Evolutionary conservation across 2,888 invertebrate species (phyloP).

Genomic region (Aproaerema taeniolella): DNA sequence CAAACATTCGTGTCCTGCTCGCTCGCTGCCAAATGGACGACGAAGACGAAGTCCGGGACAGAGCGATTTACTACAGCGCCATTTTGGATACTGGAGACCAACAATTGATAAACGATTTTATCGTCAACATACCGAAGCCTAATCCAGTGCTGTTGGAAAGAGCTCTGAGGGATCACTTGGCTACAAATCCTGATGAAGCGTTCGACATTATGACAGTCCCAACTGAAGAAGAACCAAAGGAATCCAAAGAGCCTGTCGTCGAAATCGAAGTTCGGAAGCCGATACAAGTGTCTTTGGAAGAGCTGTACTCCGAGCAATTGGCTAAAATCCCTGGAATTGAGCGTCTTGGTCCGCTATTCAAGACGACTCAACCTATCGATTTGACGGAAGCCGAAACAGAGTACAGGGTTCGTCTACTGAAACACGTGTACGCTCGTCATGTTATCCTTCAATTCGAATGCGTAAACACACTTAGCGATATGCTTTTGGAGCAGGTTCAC

Average conservation of each 20-base stretch:
- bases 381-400: conserved; percentile 99
- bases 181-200: conserved; percentile 81
- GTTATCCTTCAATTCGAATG: conserved; percentile 98
- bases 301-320: conserved; percentile 90
- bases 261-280: conserved; percentile 88
- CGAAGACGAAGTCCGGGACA: conserved; percentile 98
- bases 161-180: conserved; percentile 88
- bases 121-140: conserved; percentile 84
- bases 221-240: conserved; percentile 89
- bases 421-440: conserved; percentile 92
- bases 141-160: conserved; percentile 94
- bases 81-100: conserved; percentile 85
- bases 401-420: conserved; percentile 93
- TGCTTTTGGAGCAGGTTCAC: conserved; percentile 93
- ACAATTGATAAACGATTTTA: conserved; percentile 85
- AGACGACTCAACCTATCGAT: conserved; percentile 89
- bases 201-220: conserved; percentile 94
- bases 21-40: conserved; percentile 95
- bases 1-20: conserved; percentile 87
- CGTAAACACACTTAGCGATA: conserved; percentile 96
- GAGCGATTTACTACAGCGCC: conserved; percentile 96
- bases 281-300: conserved; percentile 89
- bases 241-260: conserved; percentile 86
- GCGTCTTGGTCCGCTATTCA: conserved; percentile 91
- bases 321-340: conserved; percentile 90